Base-by-base conservation (phyloP, 2,888 invertebrate genomes). In the Yponomeuta plumbellus region DNA sequence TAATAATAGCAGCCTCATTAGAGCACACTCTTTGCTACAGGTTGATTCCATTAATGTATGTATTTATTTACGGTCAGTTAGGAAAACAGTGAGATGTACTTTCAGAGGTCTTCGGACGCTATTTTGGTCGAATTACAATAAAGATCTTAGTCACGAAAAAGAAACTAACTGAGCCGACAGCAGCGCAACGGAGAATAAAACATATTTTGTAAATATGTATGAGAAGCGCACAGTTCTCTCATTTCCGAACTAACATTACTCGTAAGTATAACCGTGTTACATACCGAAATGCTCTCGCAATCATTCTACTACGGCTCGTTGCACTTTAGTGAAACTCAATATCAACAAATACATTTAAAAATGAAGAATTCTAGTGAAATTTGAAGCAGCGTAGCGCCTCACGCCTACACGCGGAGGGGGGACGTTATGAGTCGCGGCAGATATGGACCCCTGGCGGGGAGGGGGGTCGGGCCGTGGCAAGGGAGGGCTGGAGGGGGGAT, bases 351-450 rank as follows among this genome's bases (percentile, higher is more conserved):
- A 56, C 57, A 64, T 64, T 65, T 65, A 61, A 67, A 61, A n/a
- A 63, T 63, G 40, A 61, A 52, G 52, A 66, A 44, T 44, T 40
- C 66, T 67, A 66, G 64, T 66, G 56, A 65, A 72, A 73, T 75
- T 75, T 72, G 63, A 71, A 74, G 75, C 71, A 70, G 68, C 70
- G 71, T 68, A 67, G 44, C 66, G 72, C 76, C 74, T 76, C 76
- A 75, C 71, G 73, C 73, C 71, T 71, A 71, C 68, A 62, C 69
- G 68, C 67, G 57, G 67, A 56, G 67, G 61, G 56, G 56, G 61
- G 26, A 68, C 67, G 68, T 69, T 71, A 69, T 71, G 70, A 70
- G 69, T 69, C 70, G 66, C 58, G 69, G 67, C 66, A 67, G 66
- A 66, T 68, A 68, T 52, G 44, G 64, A 67, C 66, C 66, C 68